phyloP scores from a whole-genome alignment of 2,113 vertebrate genomes.

The Piaya cayana region DNA sequence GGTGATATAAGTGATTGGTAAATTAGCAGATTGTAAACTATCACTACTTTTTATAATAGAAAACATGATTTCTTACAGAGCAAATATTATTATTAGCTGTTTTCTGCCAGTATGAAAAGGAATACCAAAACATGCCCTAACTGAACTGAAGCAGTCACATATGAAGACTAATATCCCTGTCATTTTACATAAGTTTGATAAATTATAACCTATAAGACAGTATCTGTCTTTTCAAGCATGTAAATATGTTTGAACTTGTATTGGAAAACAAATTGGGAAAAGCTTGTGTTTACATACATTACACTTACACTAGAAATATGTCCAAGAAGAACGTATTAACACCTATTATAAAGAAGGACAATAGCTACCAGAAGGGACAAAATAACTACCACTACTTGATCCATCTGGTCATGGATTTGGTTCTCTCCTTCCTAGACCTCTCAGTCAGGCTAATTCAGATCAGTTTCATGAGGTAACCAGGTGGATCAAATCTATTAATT shows the following conservation, averaged over 20 bases:
- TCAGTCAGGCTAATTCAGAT: background rate
- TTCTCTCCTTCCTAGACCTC: background rate
- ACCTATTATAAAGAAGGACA: background rate
- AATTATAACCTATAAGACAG: background rate
- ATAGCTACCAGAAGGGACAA: background rate
- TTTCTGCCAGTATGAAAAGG: background rate
- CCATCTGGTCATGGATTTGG: background rate
- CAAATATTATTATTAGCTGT: background rate
- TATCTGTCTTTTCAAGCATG: background rate
- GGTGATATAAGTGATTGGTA: background rate
- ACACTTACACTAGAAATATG: background rate
- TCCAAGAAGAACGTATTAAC: background rate
- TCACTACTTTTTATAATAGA: background rate
- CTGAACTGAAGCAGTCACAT: background rate
- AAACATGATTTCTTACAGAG: background rate
- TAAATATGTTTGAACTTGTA: background rate
- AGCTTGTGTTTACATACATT: background rate
- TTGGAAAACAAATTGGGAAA: background rate
- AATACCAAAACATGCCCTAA: background rate
- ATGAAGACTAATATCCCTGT: background rate
- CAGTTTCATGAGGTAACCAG: background rate
- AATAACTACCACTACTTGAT: background rate
- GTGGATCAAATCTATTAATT: background rate
- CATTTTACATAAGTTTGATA: background rate
- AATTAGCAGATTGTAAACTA: background rate